phyloP scores from a whole-genome alignment of 2,113 vertebrate species.

The Microcebus ravelobensis region DNA sequence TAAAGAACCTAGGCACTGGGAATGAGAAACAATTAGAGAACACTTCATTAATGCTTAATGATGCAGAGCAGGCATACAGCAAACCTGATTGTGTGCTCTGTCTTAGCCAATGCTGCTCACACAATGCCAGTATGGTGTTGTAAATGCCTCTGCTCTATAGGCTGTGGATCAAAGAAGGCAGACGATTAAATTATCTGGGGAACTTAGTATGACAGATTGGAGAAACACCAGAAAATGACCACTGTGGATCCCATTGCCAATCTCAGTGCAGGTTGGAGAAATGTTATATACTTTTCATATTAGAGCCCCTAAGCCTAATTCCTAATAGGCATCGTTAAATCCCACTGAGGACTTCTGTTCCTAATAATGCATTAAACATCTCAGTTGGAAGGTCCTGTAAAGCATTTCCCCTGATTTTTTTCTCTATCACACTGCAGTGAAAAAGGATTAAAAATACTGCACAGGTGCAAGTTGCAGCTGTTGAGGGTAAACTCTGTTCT shows the following conservation, averaged over 20 bases:
- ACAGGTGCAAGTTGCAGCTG: slow-evolving; percentile 88
- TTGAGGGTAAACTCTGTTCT: slow-evolving; percentile 83
- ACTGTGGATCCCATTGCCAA: neutral
- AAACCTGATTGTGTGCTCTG: slow-evolving; percentile 5
- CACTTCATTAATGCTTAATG: slow-evolving; percentile 74
- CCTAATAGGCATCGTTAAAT: slow-evolving; percentile 58
- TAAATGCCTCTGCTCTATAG: neutral
- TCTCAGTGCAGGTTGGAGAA: neutral
- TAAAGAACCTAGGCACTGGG: neutral
- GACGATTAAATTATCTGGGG: slow-evolving; percentile 15
- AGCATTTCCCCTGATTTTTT: slow-evolving; percentile 71
- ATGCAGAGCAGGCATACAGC: neutral
- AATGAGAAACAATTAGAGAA: slow-evolving; percentile 67
- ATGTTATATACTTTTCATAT: slow-evolving; percentile 54
- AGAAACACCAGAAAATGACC: slow-evolving; percentile 66
- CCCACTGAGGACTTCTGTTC: slow-evolving; percentile 73
- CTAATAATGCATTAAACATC: slow-evolving; percentile 70
- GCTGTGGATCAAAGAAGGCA: neutral
- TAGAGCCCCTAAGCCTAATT: slow-evolving; percentile 64
- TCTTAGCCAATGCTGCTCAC: neutral
- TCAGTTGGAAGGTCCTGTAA: slow-evolving; percentile 73
- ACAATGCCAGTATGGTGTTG: neutral
- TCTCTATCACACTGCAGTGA: slow-evolving; percentile 71
- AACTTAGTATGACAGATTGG: neutral
- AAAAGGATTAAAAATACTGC: slow-evolving; percentile 80